These are phyloP conservation scores for Microplitis manilae DNA, from an alignment of 2,888 invertebrate species.

Conservation along the genomic window DNA sequence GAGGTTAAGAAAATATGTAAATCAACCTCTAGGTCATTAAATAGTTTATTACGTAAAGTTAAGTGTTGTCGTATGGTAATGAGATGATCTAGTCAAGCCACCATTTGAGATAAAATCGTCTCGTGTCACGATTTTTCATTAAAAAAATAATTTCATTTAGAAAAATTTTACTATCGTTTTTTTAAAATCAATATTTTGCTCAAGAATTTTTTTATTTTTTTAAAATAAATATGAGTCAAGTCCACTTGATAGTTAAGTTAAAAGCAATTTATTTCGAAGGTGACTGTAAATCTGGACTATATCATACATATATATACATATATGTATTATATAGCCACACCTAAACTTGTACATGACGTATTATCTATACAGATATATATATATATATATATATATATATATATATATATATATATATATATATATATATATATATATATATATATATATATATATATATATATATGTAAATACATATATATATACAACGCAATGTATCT, in stretches of 20 bases:
- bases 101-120: background rate
- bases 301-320: background rate
- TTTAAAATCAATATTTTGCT: too few relatives aligned
- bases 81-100: background rate
- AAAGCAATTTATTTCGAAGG: background rate
- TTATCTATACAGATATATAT: background rate
- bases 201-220: background rate
- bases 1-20: background rate
- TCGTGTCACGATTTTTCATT: background rate
- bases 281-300: slow-evolving; percentile 5
- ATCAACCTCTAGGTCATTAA: background rate
- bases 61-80: background rate
- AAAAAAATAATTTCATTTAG: too few relatives aligned
- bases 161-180: too few relatives aligned
- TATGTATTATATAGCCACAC: slow-evolving; percentile 16
- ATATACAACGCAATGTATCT: background rate
- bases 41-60: background rate
- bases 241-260: background rate
- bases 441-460: background rate
- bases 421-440: background rate
- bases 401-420: background rate
- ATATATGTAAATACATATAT: background rate
- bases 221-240: background rate
- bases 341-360: slow-evolving; percentile 13
- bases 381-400: background rate